phyloP scores from a whole-genome alignment of 2,113 vertebrate genomes.

The Chauna torquata region DNA sequence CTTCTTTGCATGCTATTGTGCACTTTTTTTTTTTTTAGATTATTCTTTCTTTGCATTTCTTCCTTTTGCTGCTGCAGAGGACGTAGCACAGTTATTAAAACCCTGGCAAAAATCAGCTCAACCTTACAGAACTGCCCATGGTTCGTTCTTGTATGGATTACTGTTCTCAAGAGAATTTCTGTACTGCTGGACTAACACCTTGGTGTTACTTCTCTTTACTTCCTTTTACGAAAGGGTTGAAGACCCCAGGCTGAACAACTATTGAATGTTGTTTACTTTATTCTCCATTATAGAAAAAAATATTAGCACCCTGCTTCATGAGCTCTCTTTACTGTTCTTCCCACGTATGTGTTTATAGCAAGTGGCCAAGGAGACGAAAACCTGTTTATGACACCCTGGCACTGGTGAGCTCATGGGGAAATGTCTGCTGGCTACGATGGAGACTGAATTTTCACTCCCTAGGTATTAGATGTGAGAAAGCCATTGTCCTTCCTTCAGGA shows the following conservation, averaged over 20 bases:
- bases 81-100: not conserved
- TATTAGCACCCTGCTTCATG: conserved; percentile 9
- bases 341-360: not conserved
- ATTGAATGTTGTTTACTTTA: conserved; percentile 17
- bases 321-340: not conserved
- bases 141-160: not conserved
- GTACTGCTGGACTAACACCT: not conserved
- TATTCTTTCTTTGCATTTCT: not conserved
- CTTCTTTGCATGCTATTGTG: not conserved
- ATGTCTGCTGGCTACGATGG: not conserved
- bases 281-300: not conserved
- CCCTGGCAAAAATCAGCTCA: not conserved
- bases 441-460: not conserved
- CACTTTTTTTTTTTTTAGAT: not conserved
- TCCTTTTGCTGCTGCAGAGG: not conserved
- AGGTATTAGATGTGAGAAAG: not conserved
- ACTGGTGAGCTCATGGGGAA: not conserved
- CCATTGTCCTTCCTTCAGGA: not conserved
- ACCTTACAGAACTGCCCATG: not conserved
- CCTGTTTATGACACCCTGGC: not conserved
- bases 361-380: not conserved
- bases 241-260: not conserved
- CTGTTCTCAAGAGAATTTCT: not conserved
- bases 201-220: not conserved
- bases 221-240: not conserved